These are phyloP conservation scores for Ptychadena robeensis DNA, from an alignment of 2,797 vertebrate genomes.

Conservation along the genomic window DNA sequence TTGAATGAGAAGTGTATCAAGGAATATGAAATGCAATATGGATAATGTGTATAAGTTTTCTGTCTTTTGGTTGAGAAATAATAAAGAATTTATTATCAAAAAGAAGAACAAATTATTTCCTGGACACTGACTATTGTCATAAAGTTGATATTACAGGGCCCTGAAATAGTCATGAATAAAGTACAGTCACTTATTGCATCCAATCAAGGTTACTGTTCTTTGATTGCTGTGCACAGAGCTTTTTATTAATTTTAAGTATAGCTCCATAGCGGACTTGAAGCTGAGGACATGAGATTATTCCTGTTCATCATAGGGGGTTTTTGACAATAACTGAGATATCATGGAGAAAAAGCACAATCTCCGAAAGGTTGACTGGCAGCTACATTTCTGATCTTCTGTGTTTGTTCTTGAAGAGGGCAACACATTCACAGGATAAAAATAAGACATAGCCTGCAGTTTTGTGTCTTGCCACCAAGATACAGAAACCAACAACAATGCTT, in stretches of 20 bases:
- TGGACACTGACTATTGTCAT: too few species aligned
- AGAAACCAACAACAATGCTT: constrained; percentile 17
- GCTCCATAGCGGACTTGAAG: background rate
- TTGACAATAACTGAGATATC: constrained; percentile 16
- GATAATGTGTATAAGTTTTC: too few species aligned
- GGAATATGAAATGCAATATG: too few species aligned
- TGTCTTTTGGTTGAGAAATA: too few species aligned
- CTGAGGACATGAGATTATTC: background rate
- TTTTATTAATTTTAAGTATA: background rate
- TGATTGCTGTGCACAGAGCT: background rate
- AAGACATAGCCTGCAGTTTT: constrained; percentile 8
- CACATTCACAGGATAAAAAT: constrained; percentile 20
- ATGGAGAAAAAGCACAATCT: constrained; percentile 22
- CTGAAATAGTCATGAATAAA: background rate
- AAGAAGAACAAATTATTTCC: too few species aligned
- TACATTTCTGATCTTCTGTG: constrained; percentile 11
- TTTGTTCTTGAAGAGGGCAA: constrained; percentile 30
- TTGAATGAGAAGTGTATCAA: too few species aligned
- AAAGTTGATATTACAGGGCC: background rate
- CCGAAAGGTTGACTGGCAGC: constrained; percentile 6
- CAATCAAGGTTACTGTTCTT: background rate
- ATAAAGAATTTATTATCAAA: too few species aligned
- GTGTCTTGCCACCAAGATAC: background rate
- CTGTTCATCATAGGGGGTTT: background rate
- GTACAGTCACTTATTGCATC: background rate